A percentile compares a stretch with the other conserved stretches of the same genome.
Evolutionary conservation across 1,140 invertebrate species (phyloP).

Genomic region (Colletes gigas): DNA sequence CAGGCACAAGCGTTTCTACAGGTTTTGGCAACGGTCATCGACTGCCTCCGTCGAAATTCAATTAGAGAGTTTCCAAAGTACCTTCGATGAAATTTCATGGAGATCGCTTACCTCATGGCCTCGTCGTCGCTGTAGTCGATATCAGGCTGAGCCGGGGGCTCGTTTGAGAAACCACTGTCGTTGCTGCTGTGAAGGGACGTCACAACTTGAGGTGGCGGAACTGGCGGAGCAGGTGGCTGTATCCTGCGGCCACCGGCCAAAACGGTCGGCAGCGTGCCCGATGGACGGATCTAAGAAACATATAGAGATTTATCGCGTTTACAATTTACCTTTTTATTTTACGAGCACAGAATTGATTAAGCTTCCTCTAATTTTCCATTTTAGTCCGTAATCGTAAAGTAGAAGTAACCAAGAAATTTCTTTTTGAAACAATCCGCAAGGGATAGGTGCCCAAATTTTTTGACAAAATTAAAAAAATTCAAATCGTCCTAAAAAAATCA

Average conservation of each 20-base stretch:
- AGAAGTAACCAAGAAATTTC: no score
- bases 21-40: conserved; percentile 17
- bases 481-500: no score
- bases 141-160: conserved; percentile 92
- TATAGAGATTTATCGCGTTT: background rate
- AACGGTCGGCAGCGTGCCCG: conserved; percentile 78
- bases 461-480: no score
- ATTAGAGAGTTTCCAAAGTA: conserved; percentile 21
- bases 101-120: conserved; percentile 86
- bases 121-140: conserved; percentile 95
- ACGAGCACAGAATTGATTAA: background rate
- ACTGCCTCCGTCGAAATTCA: conserved; percentile 12
- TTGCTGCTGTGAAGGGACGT: conserved; percentile 94
- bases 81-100: background rate
- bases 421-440: no score
- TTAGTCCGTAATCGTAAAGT: no score
- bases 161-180: conserved; percentile 95
- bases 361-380: no score
- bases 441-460: no score
- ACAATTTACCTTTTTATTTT: background rate
- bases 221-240: conserved; percentile 80
- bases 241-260: conserved; percentile 76
- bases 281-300: conserved; percentile 76
- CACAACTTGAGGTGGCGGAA: conserved; percentile 80
- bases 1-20: conserved; percentile 47